These are phyloP conservation scores for Teleiodes luculella DNA, from an alignment of 2,888 invertebrate genomes.

Conservation along the genomic window DNA sequence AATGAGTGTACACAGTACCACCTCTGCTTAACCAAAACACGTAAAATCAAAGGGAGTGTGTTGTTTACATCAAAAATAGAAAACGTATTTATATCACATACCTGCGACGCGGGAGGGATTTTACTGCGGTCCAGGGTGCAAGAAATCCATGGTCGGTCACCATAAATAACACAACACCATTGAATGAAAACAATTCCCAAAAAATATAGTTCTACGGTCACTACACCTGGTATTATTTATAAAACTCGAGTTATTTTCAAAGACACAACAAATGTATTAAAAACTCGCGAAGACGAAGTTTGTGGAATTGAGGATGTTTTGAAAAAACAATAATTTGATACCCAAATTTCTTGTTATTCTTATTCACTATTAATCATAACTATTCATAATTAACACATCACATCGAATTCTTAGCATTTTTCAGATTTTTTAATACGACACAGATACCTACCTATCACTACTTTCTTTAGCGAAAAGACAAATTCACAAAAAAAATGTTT, in stretches of 20 bases:
- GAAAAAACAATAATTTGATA: background rate
- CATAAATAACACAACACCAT: no score
- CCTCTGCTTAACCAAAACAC: no score
- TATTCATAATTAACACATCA: background rate
- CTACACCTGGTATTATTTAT: no score
- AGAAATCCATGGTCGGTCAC: constrained; percentile 48
- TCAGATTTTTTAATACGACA: background rate
- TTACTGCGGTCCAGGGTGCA: constrained; percentile 21
- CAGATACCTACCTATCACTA: no score
- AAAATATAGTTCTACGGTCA: no score
- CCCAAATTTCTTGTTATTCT: background rate
- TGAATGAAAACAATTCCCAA: no score
- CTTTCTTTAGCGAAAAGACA: background rate
- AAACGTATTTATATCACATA: constrained; percentile 38
- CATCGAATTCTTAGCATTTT: background rate
- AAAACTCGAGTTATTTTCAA: no score
- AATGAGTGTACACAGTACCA: no score
- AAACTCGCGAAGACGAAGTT: background rate
- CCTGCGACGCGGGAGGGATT: constrained; percentile 51
- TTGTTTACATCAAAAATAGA: constrained; percentile 24
- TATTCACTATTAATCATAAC: background rate
- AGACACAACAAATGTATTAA: background rate
- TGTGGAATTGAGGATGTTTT: background rate
- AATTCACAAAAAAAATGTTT: background rate
- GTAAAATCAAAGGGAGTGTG: no score